phyloP scores from a whole-genome alignment of 2,113 vertebrate genomes.

The Ivindomyrus marchei region DNA sequence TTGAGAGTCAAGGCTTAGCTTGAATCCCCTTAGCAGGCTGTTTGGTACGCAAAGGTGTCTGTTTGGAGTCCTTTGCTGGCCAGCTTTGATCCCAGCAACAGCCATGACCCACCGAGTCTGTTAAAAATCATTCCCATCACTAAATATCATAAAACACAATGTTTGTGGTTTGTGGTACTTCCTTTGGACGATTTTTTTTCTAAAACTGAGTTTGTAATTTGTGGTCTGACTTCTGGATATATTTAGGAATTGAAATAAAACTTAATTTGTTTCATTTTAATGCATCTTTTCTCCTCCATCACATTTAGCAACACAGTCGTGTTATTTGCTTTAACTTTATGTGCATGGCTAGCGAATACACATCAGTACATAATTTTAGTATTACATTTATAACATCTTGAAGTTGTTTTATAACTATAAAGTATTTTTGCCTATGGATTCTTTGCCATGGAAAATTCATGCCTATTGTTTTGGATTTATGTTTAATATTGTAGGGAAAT shows the following conservation, averaged over 20 bases:
- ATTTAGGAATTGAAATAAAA: constrained; percentile 6
- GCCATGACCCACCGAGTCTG: neutral
- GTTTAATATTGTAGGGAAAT: neutral
- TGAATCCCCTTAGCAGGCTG: constrained; percentile 36
- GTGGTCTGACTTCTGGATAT: constrained; percentile 1
- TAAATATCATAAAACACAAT: neutral
- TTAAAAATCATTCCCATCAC: constrained; percentile 9
- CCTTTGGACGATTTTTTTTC: neutral
- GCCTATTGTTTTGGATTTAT: neutral
- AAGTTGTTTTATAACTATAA: neutral
- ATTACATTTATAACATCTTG: neutral
- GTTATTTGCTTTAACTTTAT: neutral
- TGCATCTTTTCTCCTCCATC: constrained; percentile 2
- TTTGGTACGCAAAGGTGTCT: constrained; percentile 24
- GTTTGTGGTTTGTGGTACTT: neutral
- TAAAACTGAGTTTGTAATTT: constrained; percentile 8
- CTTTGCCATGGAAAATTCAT: neutral
- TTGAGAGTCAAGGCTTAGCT: constrained; percentile 37
- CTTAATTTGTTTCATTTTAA: neutral
- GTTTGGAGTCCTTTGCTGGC: neutral
- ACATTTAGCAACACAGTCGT: neutral
- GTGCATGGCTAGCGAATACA: neutral
- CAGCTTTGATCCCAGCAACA: neutral
- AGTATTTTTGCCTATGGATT: neutral
- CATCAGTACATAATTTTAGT: neutral